Evolutionary conservation across 2,888 invertebrate genomes (phyloP).

Genomic region (Branchellion lobata): DNA sequence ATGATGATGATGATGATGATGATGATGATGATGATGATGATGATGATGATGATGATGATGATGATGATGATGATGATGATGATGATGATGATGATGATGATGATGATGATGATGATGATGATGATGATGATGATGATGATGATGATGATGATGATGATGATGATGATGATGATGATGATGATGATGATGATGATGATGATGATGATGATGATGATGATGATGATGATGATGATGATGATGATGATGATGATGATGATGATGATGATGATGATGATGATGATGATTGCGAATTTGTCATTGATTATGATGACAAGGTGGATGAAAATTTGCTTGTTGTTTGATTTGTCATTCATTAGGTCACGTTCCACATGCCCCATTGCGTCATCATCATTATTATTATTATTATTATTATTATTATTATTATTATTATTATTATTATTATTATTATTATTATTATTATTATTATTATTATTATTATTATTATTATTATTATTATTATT

Average conservation of each 20-base stretch:
- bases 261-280: conserved; percentile 22
- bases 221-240: conserved; percentile 13
- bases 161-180: conserved; percentile 16
- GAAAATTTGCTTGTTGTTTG: neutral
- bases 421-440: no score
- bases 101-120: conserved; percentile 17
- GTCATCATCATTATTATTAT: no score
- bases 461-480: no score
- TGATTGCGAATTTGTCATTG: neutral
- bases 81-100: conserved; percentile 27
- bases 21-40: conserved; percentile 28
- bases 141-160: conserved; percentile 23
- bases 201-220: conserved; percentile 19
- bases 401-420: no score
- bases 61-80: conserved; percentile 15
- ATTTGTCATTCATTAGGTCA: no score
- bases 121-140: conserved; percentile 27
- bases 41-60: conserved; percentile 24
- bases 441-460: no score
- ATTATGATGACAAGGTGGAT: neutral
- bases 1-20: conserved; percentile 17
- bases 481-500: no score
- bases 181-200: conserved; percentile 32
- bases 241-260: conserved; percentile 30
- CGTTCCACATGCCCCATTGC: no score